Conservation (phyloP, 2,888 invertebrate species). For the Eilema sororculum region DNA sequence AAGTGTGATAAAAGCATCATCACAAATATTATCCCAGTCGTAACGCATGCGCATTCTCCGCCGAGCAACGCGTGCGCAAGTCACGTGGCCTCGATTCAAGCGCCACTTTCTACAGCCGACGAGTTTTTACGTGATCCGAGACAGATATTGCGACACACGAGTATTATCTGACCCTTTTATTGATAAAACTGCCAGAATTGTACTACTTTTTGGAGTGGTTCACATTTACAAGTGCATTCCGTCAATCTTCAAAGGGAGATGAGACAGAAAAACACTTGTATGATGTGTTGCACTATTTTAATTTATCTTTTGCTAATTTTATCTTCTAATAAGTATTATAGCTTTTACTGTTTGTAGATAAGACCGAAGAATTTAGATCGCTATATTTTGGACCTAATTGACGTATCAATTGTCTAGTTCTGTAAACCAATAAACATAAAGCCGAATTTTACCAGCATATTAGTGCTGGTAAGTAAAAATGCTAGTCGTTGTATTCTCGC, state of each 20-base stretch:
- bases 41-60: neutral
- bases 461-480: no score
- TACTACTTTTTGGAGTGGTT: slow-evolving; percentile 5
- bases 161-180: slow-evolving; percentile 40
- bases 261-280: neutral
- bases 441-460: no score
- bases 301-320: neutral
- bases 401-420: no score
- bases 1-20: neutral
- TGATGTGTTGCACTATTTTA: neutral
- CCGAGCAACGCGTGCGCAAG: slow-evolving; percentile 22
- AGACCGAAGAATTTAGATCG: no score
- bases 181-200: slow-evolving; percentile 12
- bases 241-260: neutral
- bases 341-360: no score
- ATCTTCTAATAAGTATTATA: no score
- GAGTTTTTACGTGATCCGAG: slow-evolving; percentile 44
- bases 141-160: slow-evolving; percentile 39
- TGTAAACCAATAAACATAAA: no score
- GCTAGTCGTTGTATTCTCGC: no score
- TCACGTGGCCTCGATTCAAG: slow-evolving; percentile 45
- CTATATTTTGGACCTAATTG: no score
- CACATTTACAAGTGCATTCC: neutral
- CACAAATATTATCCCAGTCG: neutral
- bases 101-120: slow-evolving; percentile 49